phyloP scores from a whole-genome alignment of 2,797 vertebrate genomes.

The Crenichthys baileyi region DNA sequence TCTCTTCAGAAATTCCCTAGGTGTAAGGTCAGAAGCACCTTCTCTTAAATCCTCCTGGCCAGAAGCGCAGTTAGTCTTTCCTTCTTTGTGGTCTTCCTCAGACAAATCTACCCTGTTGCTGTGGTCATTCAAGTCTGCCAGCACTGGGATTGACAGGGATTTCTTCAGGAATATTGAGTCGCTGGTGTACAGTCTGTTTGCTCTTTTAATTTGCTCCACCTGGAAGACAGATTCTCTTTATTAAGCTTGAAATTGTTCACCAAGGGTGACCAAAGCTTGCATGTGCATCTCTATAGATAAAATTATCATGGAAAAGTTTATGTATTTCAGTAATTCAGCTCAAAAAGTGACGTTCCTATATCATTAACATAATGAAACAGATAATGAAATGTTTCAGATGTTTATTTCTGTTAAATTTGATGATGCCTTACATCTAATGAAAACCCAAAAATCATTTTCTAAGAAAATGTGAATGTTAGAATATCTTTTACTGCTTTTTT shows the following conservation, averaged over 20 bases:
- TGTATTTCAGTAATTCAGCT: neutral
- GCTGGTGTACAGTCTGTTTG: slow-evolving; percentile 91
- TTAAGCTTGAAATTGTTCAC: neutral
- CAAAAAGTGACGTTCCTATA: neutral
- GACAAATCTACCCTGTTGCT: slow-evolving; percentile 52
- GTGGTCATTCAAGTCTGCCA: slow-evolving; percentile 65
- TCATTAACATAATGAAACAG: neutral
- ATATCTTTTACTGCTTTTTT: too few relatives aligned
- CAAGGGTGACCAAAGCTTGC: neutral
- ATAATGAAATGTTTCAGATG: neutral
- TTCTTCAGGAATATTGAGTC: slow-evolving; percentile 94
- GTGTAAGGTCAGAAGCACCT: slow-evolving; percentile 72
- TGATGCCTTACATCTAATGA: too few relatives aligned
- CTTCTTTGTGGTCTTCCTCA: slow-evolving; percentile 33
- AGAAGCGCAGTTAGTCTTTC: slow-evolving; percentile 1
- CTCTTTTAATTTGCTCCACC: slow-evolving; percentile 93
- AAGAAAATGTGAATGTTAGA: neutral
- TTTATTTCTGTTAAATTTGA: neutral
- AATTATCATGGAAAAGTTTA: neutral
- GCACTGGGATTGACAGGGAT: slow-evolving; percentile 86
- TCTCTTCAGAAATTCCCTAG: slow-evolving; percentile 86
- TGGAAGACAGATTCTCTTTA: slow-evolving; percentile 54
- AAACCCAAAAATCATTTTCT: neutral
- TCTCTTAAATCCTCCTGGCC: slow-evolving; percentile 31
- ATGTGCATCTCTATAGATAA: neutral